Base-by-base conservation (phyloP, 1,140 invertebrate species). In the Cyphomyrmex costatus region DNA sequence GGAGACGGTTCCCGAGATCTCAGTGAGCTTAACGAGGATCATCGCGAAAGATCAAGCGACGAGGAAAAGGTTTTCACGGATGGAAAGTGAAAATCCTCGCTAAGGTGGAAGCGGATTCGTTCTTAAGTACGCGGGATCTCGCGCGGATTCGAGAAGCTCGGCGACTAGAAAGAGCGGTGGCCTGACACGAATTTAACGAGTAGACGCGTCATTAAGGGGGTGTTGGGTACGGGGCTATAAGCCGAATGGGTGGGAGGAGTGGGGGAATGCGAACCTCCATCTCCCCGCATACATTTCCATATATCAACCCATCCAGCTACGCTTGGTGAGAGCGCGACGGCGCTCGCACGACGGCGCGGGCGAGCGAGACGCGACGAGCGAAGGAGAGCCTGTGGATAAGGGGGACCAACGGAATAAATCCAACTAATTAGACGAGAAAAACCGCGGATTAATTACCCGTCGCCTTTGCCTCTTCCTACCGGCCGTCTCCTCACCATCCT, bases 261-360 rank as follows among this genome's bases (percentile, higher is more conserved):
- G 53, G 8, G 8, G 63, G 66, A 95, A 95, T 95, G 94, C 89
- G 93, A 93, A 85, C 91, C 94, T 94, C 85, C 92, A 92, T 94
- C 94, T 94, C 93, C 91, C 88, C 91, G 95, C 93, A 95, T 95
- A 95, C 86, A 95, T 95, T 95, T 95, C 94, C 95, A 95, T 95
- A 95, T 86, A 95, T 95, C 94, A 95, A 89, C 86, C 89, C 80
- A 89, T 91, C 92, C 92, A 89, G 90, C 78, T 90, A 82, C 66
- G 53, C 87, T 76, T 74, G 86, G 73, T 60, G 79, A 77, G 79
- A 89, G 80, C 79, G 46, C 83, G 82, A 85, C 82, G 84, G 66
- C 80, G 79, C 61, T 61, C 68, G 30, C 73, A 70, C 73, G 73
- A 65, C 74, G 63, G 85, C 42, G 49, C 60, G 85, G 84, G 51